Evolutionary conservation across 2,888 invertebrate genomes (phyloP).

Genomic region (Torymus auratus): DNA sequence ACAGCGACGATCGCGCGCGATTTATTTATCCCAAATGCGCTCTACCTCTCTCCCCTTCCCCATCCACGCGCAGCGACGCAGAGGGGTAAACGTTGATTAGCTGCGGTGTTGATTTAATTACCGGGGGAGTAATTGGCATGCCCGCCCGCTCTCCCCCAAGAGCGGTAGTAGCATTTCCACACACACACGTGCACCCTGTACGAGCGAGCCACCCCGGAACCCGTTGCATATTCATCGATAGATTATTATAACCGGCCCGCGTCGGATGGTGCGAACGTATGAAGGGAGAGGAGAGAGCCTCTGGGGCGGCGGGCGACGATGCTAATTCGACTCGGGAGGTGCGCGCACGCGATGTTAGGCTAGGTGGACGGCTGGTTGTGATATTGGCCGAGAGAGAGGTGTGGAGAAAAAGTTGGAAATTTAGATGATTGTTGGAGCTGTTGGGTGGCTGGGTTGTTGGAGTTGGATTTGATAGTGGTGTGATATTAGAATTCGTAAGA

Average conservation of each 20-base stretch:
- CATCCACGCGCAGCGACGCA: slow-evolving; percentile 53
- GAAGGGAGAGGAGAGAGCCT: background rate
- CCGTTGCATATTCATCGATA: slow-evolving; percentile 74
- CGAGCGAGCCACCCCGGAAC: slow-evolving; percentile 11
- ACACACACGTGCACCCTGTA: background rate
- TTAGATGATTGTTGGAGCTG: background rate
- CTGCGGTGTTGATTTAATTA: slow-evolving; percentile 75
- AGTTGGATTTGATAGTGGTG: background rate
- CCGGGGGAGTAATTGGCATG: slow-evolving; percentile 74
- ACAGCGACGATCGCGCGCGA: slow-evolving; percentile 41
- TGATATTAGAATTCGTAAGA: background rate
- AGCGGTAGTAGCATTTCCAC: slow-evolving; percentile 15
- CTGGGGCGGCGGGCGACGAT: slow-evolving; percentile 21
- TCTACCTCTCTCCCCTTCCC: slow-evolving; percentile 60
- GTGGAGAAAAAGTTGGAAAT: background rate
- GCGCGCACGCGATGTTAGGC: background rate
- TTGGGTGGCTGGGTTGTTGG: background rate
- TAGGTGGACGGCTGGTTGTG: too few species aligned
- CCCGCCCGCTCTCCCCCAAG: slow-evolving; percentile 58
- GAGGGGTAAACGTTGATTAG: slow-evolving; percentile 70
- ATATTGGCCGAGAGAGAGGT: background rate
- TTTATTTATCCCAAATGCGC: slow-evolving; percentile 57
- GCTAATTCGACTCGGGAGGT: slow-evolving; percentile 50
- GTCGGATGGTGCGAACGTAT: slow-evolving; percentile 55
- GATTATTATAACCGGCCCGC: slow-evolving; percentile 64